Conservation (phyloP, 2,113 vertebrate genomes). For the Saimiri boliviensis region DNA sequence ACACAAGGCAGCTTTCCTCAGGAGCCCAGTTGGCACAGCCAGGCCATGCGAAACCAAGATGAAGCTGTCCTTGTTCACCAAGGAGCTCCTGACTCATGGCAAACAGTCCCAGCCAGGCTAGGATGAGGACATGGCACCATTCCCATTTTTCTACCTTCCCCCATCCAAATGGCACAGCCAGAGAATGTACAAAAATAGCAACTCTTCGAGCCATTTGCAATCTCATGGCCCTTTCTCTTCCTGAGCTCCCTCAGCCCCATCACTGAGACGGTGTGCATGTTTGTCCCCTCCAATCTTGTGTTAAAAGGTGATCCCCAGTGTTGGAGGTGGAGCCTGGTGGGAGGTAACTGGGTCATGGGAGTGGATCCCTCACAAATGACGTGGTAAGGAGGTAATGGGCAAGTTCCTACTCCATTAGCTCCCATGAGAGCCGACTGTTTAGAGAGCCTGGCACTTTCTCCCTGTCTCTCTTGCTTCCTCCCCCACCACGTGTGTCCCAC, state of each 20-base stretch:
- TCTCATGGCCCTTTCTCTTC: neutral
- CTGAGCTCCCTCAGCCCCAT: neutral
- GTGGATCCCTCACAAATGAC: too few species aligned
- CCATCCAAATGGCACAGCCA: neutral
- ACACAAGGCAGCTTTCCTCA: conserved; percentile 29
- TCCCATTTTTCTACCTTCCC: neutral
- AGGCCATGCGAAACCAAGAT: neutral
- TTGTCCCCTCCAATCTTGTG: too few species aligned
- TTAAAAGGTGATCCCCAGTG: too few species aligned
- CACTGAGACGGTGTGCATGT: neutral
- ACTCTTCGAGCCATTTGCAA: neutral
- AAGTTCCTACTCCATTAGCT: too few species aligned
- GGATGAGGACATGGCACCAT: neutral
- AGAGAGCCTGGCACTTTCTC: too few species aligned
- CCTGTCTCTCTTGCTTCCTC: too few species aligned
- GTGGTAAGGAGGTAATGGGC: too few species aligned
- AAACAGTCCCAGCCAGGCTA: neutral
- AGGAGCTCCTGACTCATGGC: neutral
- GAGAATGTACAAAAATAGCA: neutral
- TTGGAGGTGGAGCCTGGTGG: too few species aligned
- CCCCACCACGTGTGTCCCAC: too few species aligned
- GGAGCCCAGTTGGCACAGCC: conserved; percentile 45
- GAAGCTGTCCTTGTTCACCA: neutral
- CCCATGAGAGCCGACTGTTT: too few species aligned
- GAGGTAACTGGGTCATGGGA: too few species aligned